A percentile compares a stretch with the other conserved stretches of the same genome.
Conservation (phyloP, 2,888 invertebrate genomes). For the Andrena praecox region DNA sequence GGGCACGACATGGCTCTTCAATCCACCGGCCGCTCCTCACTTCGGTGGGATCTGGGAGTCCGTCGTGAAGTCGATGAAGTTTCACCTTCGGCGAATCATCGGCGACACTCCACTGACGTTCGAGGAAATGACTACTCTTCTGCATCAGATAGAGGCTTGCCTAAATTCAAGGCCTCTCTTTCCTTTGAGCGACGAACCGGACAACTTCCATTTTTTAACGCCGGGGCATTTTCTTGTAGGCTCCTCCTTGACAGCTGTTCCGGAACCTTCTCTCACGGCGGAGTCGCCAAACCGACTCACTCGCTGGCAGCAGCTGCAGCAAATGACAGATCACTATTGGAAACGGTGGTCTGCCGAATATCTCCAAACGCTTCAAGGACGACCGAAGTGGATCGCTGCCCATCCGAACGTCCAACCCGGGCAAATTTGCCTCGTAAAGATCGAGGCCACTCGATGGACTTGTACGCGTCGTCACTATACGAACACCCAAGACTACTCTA, state of each 20-base stretch:
- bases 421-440: background rate
- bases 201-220: background rate
- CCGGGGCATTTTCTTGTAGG: constrained; percentile 9
- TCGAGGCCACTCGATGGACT: background rate
- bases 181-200: background rate
- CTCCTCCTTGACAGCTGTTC: background rate
- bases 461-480: background rate
- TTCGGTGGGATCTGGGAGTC: background rate
- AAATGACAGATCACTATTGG: background rate
- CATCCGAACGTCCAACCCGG: background rate
- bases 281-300: too few species aligned
- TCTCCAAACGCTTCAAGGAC: background rate
- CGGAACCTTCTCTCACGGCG: background rate
- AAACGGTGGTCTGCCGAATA: background rate
- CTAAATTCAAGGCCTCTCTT: background rate
- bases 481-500: background rate
- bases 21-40: constrained; percentile 7
- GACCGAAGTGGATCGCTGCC: background rate
- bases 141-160: background rate
- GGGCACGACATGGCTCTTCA: background rate
- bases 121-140: background rate
- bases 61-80: background rate
- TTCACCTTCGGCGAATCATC: background rate
- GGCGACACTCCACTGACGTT: constrained; percentile 1
- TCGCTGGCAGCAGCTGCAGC: too few species aligned